Evolutionary conservation across 53 echinoderm and acorn worm genomes (phyloP), one percentile per base, ranked within the genome.

Genomic region (Antedon mediterranea): DNA sequence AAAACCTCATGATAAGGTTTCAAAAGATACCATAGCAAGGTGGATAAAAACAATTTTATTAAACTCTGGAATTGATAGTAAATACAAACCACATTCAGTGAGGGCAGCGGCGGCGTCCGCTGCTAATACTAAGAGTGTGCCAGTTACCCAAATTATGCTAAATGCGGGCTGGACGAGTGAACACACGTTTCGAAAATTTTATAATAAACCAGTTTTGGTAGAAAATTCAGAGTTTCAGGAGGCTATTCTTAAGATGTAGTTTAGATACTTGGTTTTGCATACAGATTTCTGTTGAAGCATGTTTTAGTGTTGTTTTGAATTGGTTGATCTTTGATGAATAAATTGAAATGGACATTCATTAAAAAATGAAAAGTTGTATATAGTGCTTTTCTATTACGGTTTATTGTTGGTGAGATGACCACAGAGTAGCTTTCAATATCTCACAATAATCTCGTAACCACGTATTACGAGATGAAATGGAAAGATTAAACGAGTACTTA

Each of bases 1-100:
- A 73, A 87, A 83, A 30, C 87, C 87, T 31, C 80, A 87, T 70
- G 71, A 43, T 8, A 4, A 73, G 2, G 80, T 80, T 13, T 28
- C 83, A 72, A 29, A 33, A 28, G 72, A 71, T 31, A 87, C 83
- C 23, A 76, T 87, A 20, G 71, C 78, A 28, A 31, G 57, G 31
- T 87, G 83, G 87, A 37, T 37, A 37, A 37, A 4, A 37, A 37
- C 11, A 37, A 37, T 37, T 6, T 37, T 37, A 37, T 4, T 4
- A 11, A 37, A 37, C 4, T 37, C 37, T 37, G 11, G 37, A 6
- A 37, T 37, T 11, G 37, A 37, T 37, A 37, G 37, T 11, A 37
- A 37, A 37, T 37, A 37, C 37, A 37, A 37, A 37, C 4, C 37
- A 37, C 37, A 8, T 18, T 57, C 57, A 18, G 20, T 18, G 57